Evolutionary conservation across 2,797 vertebrate species (phyloP), one percentile per base, ranked within the genome.

Genomic region (Diglossa cyanea): DNA sequence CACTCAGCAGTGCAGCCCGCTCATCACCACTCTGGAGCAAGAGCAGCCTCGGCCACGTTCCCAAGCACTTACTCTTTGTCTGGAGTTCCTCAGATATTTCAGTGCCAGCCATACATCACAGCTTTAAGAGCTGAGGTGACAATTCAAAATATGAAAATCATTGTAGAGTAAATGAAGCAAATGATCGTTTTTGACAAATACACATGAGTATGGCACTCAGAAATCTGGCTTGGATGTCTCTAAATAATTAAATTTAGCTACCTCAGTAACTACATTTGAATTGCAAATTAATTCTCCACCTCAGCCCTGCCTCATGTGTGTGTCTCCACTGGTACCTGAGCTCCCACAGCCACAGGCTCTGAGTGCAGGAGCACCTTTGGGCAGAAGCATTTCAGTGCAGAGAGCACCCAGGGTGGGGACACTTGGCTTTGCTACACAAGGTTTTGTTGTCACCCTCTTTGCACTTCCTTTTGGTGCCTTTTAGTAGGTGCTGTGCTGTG

Each of bases 231-330:
- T 88, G 89, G 80, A 94, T 66, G 94, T 96, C 85, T 96, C 89
- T 94, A 96, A 96, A 96, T 97, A 97, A 97, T 97, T 96, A 93
- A 96, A 96, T 97, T 89, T 96, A 90, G 93, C 95, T 96, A 96
- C 94, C 91, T 96, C 94, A 95, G 87, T 95, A 88, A 66, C 89
- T 86, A 39, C 79, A 95, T 97, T 91, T 95, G 93, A 95, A 96
- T 94, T 96, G 95, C 90, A 96, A 95, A 96, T 96, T 78, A 86
- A 44, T 86, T 81, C 90, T 94, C 76, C 71, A 62, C n/a, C 78
- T 91, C 82, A 74, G n/a, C 61, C 67, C 53, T 88, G 66, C 60
- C 0, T 0, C n/a, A 37, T 35, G 53, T 9, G 24, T 17, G 17
- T 1, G 0, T 44, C 77, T 78, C 44, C 71, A 8, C 37, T 3